Evolutionary conservation across 2,113 vertebrate genomes (phyloP).

Genomic region (Nyctibius bracteatus): DNA sequence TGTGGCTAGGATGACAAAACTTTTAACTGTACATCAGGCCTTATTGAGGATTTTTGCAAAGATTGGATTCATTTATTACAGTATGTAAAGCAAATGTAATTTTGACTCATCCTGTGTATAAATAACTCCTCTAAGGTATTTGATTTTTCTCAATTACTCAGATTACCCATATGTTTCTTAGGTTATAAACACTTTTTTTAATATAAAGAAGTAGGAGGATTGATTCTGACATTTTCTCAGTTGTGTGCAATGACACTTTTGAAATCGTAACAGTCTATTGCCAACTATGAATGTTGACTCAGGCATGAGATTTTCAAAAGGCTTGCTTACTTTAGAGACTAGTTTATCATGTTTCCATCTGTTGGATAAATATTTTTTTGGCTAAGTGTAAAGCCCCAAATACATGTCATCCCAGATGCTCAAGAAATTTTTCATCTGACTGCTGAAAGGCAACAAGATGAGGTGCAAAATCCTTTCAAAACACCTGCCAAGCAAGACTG

Average conservation of each 20-base stretch:
- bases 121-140: neutral
- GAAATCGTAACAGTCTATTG: neutral
- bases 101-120: neutral
- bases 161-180: neutral
- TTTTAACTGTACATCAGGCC: neutral
- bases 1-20: neutral
- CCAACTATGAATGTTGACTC: constrained; percentile 15
- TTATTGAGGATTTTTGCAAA: neutral
- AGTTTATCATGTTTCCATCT: constrained; percentile 48
- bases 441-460: neutral
- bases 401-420: neutral
- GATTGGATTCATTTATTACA: neutral
- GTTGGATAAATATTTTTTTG: constrained; percentile 52
- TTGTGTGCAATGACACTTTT: neutral
- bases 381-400: constrained; percentile 27
- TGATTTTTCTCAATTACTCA: constrained; percentile 41
- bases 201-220: neutral
- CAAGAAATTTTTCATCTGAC: neutral
- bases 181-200: neutral
- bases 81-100: neutral
- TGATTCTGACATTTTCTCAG: constrained; percentile 38
- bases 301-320: constrained; percentile 27
- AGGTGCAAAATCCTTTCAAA: neutral
- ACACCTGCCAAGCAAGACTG: neutral
- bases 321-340: constrained; percentile 21